Evolutionary conservation across 2,888 invertebrate species (phyloP).

Genomic region (Criorhina ranunculi): DNA sequence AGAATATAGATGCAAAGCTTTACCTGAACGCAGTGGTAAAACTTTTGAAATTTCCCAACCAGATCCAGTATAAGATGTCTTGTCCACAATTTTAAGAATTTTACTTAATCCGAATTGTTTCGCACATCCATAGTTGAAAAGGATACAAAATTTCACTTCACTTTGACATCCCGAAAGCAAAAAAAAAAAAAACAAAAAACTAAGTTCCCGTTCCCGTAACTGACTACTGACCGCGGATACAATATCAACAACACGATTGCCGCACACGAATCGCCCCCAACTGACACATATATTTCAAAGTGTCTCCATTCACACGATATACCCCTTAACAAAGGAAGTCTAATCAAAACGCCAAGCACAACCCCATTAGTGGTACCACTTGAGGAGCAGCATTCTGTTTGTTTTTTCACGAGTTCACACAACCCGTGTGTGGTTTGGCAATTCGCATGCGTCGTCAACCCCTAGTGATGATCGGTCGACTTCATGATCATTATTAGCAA

Average conservation of each 20-base stretch:
- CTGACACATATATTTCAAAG: conserved; percentile 42
- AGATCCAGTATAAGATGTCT: not conserved
- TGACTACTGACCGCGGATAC: not conserved
- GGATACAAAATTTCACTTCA: conserved; percentile 15
- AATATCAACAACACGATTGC: conserved; percentile 24
- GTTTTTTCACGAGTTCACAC: conserved; percentile 18
- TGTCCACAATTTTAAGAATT: not conserved
- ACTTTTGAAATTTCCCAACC: not conserved
- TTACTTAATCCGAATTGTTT: not conserved
- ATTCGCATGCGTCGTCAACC: conserved; percentile 65
- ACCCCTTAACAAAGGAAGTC: conserved; percentile 73
- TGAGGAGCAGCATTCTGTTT: conserved; percentile 46
- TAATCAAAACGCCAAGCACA: conserved; percentile 74
- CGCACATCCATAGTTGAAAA: conserved; percentile 24
- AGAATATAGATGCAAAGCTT: too few species aligned
- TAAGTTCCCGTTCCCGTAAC: not conserved
- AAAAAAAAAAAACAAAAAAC: not conserved
- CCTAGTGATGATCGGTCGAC: conserved; percentile 14
- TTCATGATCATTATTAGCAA: conserved; percentile 9
- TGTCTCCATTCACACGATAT: conserved; percentile 64
- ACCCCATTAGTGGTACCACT: conserved; percentile 69
- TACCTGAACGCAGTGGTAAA: too few species aligned
- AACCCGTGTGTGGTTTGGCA: not conserved
- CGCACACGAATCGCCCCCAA: conserved; percentile 56
- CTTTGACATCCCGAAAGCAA: conserved; percentile 24